These are phyloP conservation scores for Matsumurasca onukii DNA, from an alignment of 1,140 invertebrate genomes.

Conservation along the genomic window DNA sequence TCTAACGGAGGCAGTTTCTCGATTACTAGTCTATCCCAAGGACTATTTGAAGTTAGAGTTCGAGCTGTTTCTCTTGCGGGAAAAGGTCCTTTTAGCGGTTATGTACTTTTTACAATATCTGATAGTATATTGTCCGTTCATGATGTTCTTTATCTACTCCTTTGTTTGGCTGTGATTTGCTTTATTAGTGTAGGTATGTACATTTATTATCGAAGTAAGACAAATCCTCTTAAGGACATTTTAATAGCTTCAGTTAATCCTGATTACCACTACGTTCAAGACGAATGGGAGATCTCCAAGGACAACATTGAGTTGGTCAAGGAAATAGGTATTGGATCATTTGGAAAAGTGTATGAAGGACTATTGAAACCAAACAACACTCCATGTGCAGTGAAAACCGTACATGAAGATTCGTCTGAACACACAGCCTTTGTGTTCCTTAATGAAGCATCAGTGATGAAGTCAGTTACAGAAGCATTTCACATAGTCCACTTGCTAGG, in stretches of 20 bases:
- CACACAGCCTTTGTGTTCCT: slow-evolving; percentile 83
- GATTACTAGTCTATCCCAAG: slow-evolving; percentile 20
- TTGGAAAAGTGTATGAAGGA: slow-evolving; percentile 91
- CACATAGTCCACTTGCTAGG: slow-evolving; percentile 94
- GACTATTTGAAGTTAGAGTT: slow-evolving; percentile 35
- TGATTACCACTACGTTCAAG: slow-evolving; percentile 68
- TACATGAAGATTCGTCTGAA: slow-evolving; percentile 81
- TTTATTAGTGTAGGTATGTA: no score
- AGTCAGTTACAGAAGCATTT: slow-evolving; percentile 72
- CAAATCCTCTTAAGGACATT: background rate
- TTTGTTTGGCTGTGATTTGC: background rate
- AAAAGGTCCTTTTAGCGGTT: slow-evolving; percentile 34
- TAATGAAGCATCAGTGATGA: slow-evolving; percentile 96
- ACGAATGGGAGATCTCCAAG: slow-evolving; percentile 94
- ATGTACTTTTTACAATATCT: background rate
- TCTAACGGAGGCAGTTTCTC: slow-evolving; percentile 8
- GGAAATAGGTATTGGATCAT: slow-evolving; percentile 92
- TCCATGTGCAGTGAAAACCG: slow-evolving; percentile 91
- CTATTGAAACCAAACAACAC: slow-evolving; percentile 53
- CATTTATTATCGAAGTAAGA: slow-evolving; percentile 12
- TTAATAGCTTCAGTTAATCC: slow-evolving; percentile 41
- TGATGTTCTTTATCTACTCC: background rate
- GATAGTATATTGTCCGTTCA: background rate
- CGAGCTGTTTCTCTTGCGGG: slow-evolving; percentile 40
- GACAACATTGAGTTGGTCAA: slow-evolving; percentile 76